These are phyloP conservation scores for Orthosia gracilis DNA, from an alignment of 2,888 invertebrate genomes.

Conservation along the genomic window DNA sequence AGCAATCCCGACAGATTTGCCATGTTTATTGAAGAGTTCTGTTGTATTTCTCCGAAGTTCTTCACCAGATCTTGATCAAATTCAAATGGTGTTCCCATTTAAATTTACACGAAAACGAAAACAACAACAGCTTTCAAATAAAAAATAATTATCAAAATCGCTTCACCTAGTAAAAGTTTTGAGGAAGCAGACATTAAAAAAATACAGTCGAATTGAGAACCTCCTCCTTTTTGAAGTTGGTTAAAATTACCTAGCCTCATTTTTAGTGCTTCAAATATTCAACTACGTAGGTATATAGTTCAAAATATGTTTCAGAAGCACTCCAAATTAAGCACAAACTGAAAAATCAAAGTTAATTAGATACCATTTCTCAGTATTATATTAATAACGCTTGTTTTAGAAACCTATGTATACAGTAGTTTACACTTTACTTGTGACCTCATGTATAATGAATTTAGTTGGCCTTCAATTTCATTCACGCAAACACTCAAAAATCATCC, in stretches of 20 bases:
- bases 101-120: too few species aligned
- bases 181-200: too few species aligned
- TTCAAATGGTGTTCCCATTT: too few species aligned
- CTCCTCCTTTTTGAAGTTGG: too few species aligned
- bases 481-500: neutral
- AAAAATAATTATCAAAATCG: too few species aligned
- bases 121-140: too few species aligned
- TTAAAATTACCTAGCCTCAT: neutral
- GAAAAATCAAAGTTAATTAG: constrained; percentile 15
- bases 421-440: neutral
- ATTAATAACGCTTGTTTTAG: neutral
- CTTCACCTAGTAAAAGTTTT: too few species aligned
- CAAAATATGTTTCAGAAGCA: constrained; percentile 12
- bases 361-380: neutral
- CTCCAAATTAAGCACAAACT: neutral
- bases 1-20: too few species aligned
- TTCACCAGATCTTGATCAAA: too few species aligned
- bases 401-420: neutral
- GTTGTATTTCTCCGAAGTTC: too few species aligned
- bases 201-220: too few species aligned
- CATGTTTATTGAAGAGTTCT: too few species aligned
- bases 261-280: constrained; percentile 14
- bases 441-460: constrained; percentile 7
- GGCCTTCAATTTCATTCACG: constrained; percentile 5
- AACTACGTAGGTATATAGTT: neutral